A percentile compares a stretch with the other conserved stretches of the same genome.
phyloP scores from a whole-genome alignment of 2,797 vertebrate species.

The Falco naumanni region DNA sequence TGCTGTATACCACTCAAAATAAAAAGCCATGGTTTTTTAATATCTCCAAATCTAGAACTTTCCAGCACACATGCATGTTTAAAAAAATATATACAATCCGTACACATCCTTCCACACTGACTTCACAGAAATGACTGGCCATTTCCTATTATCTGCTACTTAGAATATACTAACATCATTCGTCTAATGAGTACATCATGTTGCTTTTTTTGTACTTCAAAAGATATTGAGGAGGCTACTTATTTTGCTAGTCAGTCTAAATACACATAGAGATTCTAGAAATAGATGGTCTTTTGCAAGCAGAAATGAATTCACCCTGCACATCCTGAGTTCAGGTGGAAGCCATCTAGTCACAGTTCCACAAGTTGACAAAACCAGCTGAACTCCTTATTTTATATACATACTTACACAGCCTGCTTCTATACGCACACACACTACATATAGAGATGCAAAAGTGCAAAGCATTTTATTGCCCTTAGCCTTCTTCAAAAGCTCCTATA shows the following conservation, averaged over 20 bases:
- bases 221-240: not conserved
- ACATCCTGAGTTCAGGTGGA: not conserved
- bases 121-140: not conserved
- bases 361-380: not conserved
- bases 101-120: not conserved
- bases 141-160: not conserved
- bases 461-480: not conserved
- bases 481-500: not conserved
- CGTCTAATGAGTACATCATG: not conserved
- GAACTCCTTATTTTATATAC: not conserved
- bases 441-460: not conserved
- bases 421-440: not conserved
- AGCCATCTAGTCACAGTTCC: not conserved
- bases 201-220: not conserved
- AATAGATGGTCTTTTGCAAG: not conserved
- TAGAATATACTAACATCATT: not conserved
- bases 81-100: not conserved
- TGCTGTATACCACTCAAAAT: not conserved
- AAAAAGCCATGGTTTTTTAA: not conserved
- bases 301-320: not conserved
- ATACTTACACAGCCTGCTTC: not conserved
- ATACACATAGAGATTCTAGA: not conserved
- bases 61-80: not conserved
- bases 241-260: not conserved
- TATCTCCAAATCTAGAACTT: not conserved